A percentile compares a stretch with the other conserved stretches of the same genome.
These are phyloP conservation scores for Drosophila pegasa DNA, from an alignment of 2,888 invertebrate genomes.

Conservation along the genomic window DNA sequence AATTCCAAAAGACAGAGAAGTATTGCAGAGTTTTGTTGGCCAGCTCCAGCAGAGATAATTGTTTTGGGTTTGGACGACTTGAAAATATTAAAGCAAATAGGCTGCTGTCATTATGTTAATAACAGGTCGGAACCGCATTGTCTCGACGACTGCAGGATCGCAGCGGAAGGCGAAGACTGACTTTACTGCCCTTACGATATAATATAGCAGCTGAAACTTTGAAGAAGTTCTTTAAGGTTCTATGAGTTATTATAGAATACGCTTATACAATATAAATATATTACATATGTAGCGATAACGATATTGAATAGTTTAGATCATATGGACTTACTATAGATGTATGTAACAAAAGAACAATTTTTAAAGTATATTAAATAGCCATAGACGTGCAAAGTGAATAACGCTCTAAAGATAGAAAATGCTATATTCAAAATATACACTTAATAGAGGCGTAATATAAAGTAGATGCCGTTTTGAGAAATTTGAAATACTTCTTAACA, in stretches of 20 bases:
- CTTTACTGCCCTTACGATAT: slow-evolving; percentile 52
- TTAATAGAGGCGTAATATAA: too few relatives aligned
- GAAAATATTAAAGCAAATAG: slow-evolving; percentile 81
- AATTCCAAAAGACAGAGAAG: slow-evolving; percentile 38
- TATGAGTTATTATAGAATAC: slow-evolving; percentile 13
- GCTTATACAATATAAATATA: neutral
- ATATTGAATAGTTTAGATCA: slow-evolving; percentile 37
- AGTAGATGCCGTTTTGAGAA: too few relatives aligned
- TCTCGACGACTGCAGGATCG: slow-evolving; percentile 45
- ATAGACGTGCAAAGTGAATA: too few relatives aligned
- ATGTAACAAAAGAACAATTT: too few relatives aligned
- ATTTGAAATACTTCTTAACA: too few relatives aligned
- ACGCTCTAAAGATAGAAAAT: too few relatives aligned
- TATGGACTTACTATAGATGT: too few relatives aligned
- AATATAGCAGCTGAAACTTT: slow-evolving; percentile 52
- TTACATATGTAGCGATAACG: slow-evolving; percentile 5
- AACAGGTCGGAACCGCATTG: slow-evolving; percentile 79
- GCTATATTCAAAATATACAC: too few relatives aligned
- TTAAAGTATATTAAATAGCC: too few relatives aligned
- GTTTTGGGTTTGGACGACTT: slow-evolving; percentile 67
- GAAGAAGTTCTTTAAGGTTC: slow-evolving; percentile 42
- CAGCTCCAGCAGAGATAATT: slow-evolving; percentile 72
- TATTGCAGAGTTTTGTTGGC: slow-evolving; percentile 46
- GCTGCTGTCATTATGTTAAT: slow-evolving; percentile 82
- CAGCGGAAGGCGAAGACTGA: slow-evolving; percentile 44